These are phyloP conservation scores for Apeira syringaria DNA, from an alignment of 2,888 invertebrate genomes.

Conservation along the genomic window DNA sequence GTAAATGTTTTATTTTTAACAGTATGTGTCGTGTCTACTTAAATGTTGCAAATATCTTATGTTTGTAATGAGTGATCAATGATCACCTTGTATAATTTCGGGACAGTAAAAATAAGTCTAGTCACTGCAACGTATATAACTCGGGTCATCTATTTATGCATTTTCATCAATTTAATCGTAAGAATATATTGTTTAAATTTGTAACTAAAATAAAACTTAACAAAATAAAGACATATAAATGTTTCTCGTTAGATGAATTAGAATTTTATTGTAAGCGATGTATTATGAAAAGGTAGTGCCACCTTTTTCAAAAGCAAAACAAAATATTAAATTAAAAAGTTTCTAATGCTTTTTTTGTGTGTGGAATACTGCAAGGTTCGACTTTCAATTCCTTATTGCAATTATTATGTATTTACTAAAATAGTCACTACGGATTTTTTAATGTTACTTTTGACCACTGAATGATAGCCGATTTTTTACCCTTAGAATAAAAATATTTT, in stretches of 20 bases:
- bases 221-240: conserved; percentile 34
- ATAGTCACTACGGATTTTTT: no score
- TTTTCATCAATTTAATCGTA: conserved; percentile 30
- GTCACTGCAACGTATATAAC: conserved; percentile 64
- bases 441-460: background rate
- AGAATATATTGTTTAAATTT: conserved; percentile 34
- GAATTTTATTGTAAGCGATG: conserved; percentile 24
- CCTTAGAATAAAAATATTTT: background rate
- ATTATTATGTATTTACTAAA: background rate
- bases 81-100: conserved; percentile 29
- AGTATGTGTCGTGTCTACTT: conserved; percentile 40
- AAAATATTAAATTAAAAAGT: background rate
- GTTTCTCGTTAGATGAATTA: conserved; percentile 24
- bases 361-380: background rate
- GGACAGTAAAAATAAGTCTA: conserved; percentile 51
- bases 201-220: conserved; percentile 37
- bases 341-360: background rate
- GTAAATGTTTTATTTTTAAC: conserved; percentile 42
- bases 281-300: conserved; percentile 1
- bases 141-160: conserved; percentile 28
- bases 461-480: background rate
- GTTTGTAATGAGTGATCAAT: conserved; percentile 33
- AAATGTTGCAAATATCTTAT: conserved; percentile 29
- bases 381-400: background rate
- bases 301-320: background rate